These are phyloP conservation scores for Aphelenchoides bicaudatus DNA, from an alignment of 2,888 invertebrate species.

Conservation along the genomic window DNA sequence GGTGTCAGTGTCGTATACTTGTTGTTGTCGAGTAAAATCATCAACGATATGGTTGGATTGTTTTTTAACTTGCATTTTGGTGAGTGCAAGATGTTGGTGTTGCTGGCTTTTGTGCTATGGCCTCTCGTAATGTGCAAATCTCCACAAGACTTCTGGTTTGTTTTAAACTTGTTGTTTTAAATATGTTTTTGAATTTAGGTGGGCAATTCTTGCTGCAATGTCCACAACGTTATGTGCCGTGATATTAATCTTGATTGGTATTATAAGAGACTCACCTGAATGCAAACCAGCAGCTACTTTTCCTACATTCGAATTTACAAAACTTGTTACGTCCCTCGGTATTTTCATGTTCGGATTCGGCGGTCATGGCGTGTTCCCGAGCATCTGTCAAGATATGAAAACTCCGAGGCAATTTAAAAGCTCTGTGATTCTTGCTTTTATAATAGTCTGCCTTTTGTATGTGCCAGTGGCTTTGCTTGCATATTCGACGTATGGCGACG, in stretches of 20 bases:
- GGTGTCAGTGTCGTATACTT: conserved; percentile 57
- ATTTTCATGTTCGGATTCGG: conserved; percentile 59
- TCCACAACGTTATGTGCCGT: conserved; percentile 56
- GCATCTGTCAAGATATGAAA: conserved; percentile 86
- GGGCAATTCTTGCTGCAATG: conserved; percentile 58
- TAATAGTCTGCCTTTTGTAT: conserved; percentile 52
- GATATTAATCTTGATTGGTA: conserved; percentile 48
- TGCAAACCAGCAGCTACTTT: conserved; percentile 38
- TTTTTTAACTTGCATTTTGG: conserved; percentile 29
- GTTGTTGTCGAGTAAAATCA: conserved; percentile 54
- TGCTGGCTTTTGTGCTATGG: conserved; percentile 44
- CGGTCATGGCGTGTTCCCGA: conserved; percentile 68
- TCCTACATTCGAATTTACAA: conserved; percentile 34
- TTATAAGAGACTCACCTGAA: conserved; percentile 32
- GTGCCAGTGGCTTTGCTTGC: conserved; percentile 55
- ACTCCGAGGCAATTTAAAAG: conserved; percentile 72
- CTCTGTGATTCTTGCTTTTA: conserved; percentile 66
- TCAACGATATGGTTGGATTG: conserved; percentile 44
- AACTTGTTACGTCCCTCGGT: conserved; percentile 50
- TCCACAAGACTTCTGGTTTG: conserved; percentile 58
- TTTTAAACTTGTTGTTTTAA: neutral
- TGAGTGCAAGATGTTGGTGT: conserved; percentile 38
- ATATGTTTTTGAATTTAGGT: conserved; percentile 31
- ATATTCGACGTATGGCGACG: conserved; percentile 55
- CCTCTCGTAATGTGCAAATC: conserved; percentile 56